Base-by-base conservation (phyloP, 2,888 invertebrate genomes). In the Trichacis sp. region DNA sequence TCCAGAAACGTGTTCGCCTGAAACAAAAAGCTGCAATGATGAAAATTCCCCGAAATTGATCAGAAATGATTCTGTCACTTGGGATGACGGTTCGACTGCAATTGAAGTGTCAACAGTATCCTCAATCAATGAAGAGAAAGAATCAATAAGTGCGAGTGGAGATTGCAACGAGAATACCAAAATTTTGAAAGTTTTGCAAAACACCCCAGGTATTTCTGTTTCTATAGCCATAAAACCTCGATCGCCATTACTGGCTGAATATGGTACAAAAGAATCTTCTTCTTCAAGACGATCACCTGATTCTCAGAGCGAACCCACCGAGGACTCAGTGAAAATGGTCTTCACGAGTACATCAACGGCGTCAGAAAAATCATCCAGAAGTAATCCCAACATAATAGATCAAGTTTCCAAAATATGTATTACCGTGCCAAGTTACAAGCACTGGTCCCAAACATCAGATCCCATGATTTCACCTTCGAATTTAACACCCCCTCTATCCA, bases 121-220 rank as follows among this genome's bases (percentile, higher is more conserved):
- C 52, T 17, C 42, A 52, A 56, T 52, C 14, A n/a, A 47, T 1
- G 62, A 62, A 14, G 62, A 61, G 24, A 59, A 58, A 14, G 55
- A 58, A 42, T 40, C 54, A 54, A 50, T 52, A 30, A 52, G 54
- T 20, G 36, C 30, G 11, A 53, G 72, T 42, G 64, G 71, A 33
- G 71, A 77, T 61, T 74, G 71, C 48, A 69, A 62, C 46, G 75
- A 77, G n/a, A 81, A 77, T 52, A 76, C 79, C 5, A 77, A 77
- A 56, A 80, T 82, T 6, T 71, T 83, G n/a, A 71, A 79, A 36
- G 79, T 79, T 1, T 70, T 82, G 8, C 76, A 77, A 18, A 81
- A 81, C 2, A 83, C 80, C 0, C 81, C 83, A 0, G 82, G 80
- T 0, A 70, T 83, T 1, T 80, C 82, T 2, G 73, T 83, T 5